phyloP scores from a whole-genome alignment of 2,888 invertebrate species.

The Nemapogon koenigi region DNA sequence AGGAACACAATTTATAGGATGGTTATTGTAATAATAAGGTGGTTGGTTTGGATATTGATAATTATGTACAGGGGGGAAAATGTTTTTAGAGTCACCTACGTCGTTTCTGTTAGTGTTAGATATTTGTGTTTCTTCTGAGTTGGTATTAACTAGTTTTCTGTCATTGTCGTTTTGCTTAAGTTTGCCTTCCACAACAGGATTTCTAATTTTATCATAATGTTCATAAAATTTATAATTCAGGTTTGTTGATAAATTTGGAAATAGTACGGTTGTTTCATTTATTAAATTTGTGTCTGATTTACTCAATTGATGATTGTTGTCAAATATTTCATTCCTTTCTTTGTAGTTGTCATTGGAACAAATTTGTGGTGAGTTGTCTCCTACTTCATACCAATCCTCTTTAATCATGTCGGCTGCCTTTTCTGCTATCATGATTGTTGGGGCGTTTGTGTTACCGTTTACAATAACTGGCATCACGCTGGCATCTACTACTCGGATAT shows the following conservation, averaged over 20 bases:
- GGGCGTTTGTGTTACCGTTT: conserved; percentile 84
- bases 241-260: conserved; percentile 25
- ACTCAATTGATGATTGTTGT: conserved; percentile 18
- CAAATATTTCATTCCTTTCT: conserved; percentile 14
- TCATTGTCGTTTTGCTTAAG: too few relatives aligned
- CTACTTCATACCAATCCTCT: conserved; percentile 64
- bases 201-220: too few relatives aligned
- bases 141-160: too few relatives aligned
- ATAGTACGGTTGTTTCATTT: conserved; percentile 36
- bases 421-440: conserved; percentile 84
- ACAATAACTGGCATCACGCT: conserved; percentile 84
- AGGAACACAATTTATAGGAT: too few relatives aligned
- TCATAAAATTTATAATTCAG: too few relatives aligned
- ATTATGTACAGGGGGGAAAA: too few relatives aligned
- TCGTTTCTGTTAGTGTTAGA: not conserved
- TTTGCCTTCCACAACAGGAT: too few relatives aligned
- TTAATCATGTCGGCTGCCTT: conserved; percentile 85
- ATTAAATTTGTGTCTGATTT: conserved; percentile 26
- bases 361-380: conserved; percentile 17
- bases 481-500: conserved; percentile 79
- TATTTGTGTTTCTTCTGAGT: too few relatives aligned
- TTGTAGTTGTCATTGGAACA: conserved; percentile 4
- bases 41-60: too few relatives aligned
- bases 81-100: too few relatives aligned
- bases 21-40: too few relatives aligned